Base-by-base conservation (phyloP, 92 coral and sea anemone genomes). In the Actinostola sp. region DNA sequence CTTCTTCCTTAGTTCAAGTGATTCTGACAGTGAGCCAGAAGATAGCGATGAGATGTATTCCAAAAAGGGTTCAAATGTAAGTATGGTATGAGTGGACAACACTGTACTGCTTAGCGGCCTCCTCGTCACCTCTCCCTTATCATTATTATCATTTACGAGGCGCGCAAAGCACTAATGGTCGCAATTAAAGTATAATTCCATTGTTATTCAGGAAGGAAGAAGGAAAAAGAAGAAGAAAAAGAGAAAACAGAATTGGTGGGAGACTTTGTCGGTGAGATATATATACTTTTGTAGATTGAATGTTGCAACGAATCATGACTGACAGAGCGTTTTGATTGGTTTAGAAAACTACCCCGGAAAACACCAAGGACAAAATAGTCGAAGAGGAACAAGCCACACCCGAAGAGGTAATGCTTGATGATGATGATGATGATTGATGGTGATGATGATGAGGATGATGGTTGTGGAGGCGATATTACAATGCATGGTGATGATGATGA, bases 221-320 rank as follows among this genome's bases (percentile, higher is more conserved):
- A 79, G 82, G 36, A 91, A 78, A 78, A 91, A 84, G 71, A 90
- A 83, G 83, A 90, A 87, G 92, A 87, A 84, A 65, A 91, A 81
- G 77, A 91, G 89, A 49, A 75, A 85, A 33, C 84, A 81, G 63
- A 82, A 87, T 43, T 84, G 97, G 89, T 91, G 97, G 97, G 97
- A 91, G 27, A 83, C 84, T n/a, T 51, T 91, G 32, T 89, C 97
- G 93, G 97, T 91, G 67, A 84, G 90, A 11, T 35, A 12, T 9
- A 9, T 10, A 9, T 8, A 45, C 23, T n/a, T n/a, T n/a, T n/a
- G n/a, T n/a, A n/a, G n/a, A n/a, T n/a, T n/a, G n/a, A n/a, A n/a
- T n/a, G n/a, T n/a, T n/a, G n/a, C n/a, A n/a, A n/a, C n/a, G n/a
- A n/a, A n/a, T n/a, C n/a, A n/a, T n/a, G n/a, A n/a, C n/a, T n/a